These are phyloP conservation scores for Neogale vison DNA, from an alignment of 2,113 vertebrate genomes.

Conservation along the genomic window DNA sequence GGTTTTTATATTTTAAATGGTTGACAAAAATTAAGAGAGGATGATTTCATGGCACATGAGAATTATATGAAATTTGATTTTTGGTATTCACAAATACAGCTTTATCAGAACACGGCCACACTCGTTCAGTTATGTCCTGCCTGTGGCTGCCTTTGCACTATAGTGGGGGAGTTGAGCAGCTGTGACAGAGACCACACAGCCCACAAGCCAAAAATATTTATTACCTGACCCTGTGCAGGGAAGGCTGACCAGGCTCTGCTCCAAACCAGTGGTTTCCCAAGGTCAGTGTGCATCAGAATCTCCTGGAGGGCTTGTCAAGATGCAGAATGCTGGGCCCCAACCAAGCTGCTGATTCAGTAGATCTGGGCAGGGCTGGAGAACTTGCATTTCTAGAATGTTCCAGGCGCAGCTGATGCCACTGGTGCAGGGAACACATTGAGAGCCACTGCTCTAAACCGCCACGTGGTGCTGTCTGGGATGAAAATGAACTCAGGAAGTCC, in stretches of 20 bases:
- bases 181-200: background rate
- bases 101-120: background rate
- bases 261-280: background rate
- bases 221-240: background rate
- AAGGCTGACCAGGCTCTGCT: background rate
- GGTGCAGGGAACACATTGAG: no score
- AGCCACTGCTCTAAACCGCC: background rate
- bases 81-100: background rate
- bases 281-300: background rate
- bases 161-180: no score
- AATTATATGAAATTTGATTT: background rate
- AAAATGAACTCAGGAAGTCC: background rate
- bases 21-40: background rate
- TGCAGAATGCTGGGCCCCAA: accelerated
- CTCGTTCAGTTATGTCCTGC: accelerated
- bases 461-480: background rate
- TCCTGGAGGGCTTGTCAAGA: background rate
- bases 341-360: background rate
- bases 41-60: background rate
- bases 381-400: background rate
- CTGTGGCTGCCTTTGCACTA: background rate
- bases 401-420: background rate
- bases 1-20: background rate
- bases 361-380: background rate
- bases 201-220: background rate